phyloP scores from a whole-genome alignment of 2,797 vertebrate genomes.

The Thaleichthys pacificus region DNA sequence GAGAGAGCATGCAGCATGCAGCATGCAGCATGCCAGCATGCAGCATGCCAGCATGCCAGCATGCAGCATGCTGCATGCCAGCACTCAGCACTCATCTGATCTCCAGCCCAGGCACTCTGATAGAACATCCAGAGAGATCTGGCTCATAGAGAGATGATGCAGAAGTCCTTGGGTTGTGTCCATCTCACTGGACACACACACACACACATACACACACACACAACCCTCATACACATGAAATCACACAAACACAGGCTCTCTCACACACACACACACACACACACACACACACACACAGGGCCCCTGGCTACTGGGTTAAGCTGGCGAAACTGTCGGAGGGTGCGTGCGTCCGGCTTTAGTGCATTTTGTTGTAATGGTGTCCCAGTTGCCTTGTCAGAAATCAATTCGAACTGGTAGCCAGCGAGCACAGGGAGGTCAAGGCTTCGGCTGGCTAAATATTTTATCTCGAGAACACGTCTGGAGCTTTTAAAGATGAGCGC shows the following conservation, averaged over 20 bases:
- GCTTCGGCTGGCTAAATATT: slow-evolving; percentile 93
- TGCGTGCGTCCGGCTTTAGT: slow-evolving; percentile 85
- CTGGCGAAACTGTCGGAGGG: slow-evolving; percentile 81
- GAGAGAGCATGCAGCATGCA: background rate
- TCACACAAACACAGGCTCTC: slow-evolving; percentile 1
- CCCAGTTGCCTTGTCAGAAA: slow-evolving; percentile 95
- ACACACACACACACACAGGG: slow-evolving; percentile 17
- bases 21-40: no score
- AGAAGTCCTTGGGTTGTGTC: slow-evolving; percentile 43
- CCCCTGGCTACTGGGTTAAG: slow-evolving; percentile 73
- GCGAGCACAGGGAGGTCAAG: slow-evolving; percentile 87
- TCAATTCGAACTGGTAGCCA: slow-evolving; percentile 92
- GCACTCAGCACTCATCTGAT: slow-evolving; percentile 26
- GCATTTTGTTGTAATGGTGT: slow-evolving; percentile 96
- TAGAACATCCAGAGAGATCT: slow-evolving; percentile 23
- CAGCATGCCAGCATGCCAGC: no score
- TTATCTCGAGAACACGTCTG: slow-evolving; percentile 89
- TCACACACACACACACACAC: slow-evolving; percentile 6
- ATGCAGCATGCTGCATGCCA: no score
- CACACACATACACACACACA: background rate
- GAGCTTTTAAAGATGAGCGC: slow-evolving; percentile 89
- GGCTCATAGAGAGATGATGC: slow-evolving; percentile 8
- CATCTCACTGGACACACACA: slow-evolving; percentile 18
- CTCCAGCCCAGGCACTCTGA: slow-evolving; percentile 28
- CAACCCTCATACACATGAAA: background rate